Base-by-base conservation (phyloP, 1,140 invertebrate genomes). In the Lordiphosa clarofinis region DNA sequence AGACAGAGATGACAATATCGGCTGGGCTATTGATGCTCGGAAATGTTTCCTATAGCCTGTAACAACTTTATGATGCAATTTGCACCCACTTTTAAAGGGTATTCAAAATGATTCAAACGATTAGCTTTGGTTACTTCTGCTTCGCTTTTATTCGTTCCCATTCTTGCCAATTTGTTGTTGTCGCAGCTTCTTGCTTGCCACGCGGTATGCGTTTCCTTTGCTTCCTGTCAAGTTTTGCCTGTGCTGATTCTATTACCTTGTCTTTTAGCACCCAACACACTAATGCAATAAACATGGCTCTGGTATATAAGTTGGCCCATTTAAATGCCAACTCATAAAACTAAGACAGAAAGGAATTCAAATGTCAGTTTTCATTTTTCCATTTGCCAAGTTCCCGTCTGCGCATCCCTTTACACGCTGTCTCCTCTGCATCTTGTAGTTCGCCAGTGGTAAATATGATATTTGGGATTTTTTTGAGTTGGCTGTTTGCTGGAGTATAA, bases 401-500 rank as follows among this genome's bases (percentile, higher is more conserved):
- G 50, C 50, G 44, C 62, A 57, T 67, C 46, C 63, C 28, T 58
- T 68, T 53, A 42, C 67, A 56, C 36, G 12, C 13, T 10, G 47
- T 33, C 36, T 49, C 39, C 46, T 55, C 55, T 39, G 31, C 44
- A 43, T 43, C 31, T 57, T 36, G 53, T 28, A 54, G 59, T 63
- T 59, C 65, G 72, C 68, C 62, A 69, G 63, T 59, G 84, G 78
- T 78, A 84, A 84, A 84, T 84, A 84, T 84, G 65, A 78, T 84
- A 86, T 84, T 86, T 71, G 73, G 64, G 79, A 31, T 31, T 31
- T 70, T 82, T 78, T 86, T 69, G 68, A 69, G 78, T 59, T 76
- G 62, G 54, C 47, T 60, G 63, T 58, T 8, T 31, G 53, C 76
- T 68, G 40, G 44, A 42, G 49, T 50, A 53, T 82, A 81, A 81